phyloP scores from a whole-genome alignment of 2,797 vertebrate genomes.

The Todus mexicanus region DNA sequence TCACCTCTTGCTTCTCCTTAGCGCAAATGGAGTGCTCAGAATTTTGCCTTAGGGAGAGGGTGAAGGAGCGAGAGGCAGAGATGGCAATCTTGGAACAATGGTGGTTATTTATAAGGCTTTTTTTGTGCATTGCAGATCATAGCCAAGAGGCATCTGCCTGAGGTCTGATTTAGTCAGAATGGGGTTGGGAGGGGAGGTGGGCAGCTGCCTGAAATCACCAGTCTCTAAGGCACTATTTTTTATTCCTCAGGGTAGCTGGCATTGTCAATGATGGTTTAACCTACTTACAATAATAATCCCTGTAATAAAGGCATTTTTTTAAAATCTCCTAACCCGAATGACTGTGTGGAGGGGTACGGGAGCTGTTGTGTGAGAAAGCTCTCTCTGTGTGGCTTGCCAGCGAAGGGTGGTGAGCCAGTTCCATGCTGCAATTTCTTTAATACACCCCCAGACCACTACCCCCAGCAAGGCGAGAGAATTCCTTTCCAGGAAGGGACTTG shows the following conservation, averaged over 20 bases:
- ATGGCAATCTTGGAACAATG: slow-evolving; percentile 4
- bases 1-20: background rate
- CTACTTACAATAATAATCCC: slow-evolving; percentile 56
- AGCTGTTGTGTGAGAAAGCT: background rate
- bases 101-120: slow-evolving; percentile 27
- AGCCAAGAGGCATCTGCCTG: slow-evolving; percentile 34
- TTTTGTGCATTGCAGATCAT: background rate
- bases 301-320: slow-evolving; percentile 53
- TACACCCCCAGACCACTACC: background rate
- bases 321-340: background rate
- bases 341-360: background rate
- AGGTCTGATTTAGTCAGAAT: slow-evolving; percentile 40
- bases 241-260: slow-evolving; percentile 24
- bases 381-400: background rate
- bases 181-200: background rate
- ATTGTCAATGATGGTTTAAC: slow-evolving; percentile 60
- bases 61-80: background rate
- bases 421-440: background rate
- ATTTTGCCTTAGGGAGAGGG: background rate
- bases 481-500: background rate
- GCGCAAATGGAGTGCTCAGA: background rate
- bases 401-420: background rate
- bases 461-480: background rate
- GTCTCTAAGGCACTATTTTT: slow-evolving; percentile 2
- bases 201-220: slow-evolving; percentile 5